phyloP scores from a whole-genome alignment of 2,797 vertebrate genomes.

The Loriculus beryllinus region DNA sequence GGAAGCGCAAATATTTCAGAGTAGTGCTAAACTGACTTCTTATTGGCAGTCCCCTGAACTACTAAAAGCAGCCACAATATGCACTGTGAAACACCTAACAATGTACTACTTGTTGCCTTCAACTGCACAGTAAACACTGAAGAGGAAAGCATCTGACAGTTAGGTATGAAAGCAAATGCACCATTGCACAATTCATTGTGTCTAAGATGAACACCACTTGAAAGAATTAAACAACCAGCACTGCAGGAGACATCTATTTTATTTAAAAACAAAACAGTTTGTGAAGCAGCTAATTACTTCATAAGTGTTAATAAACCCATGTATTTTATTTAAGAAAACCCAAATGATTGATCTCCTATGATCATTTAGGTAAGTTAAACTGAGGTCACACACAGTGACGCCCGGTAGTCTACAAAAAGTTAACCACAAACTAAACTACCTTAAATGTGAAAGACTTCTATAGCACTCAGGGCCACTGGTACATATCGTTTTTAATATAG shows the following conservation, averaged over 20 bases:
- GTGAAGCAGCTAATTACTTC: neutral
- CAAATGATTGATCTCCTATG: neutral
- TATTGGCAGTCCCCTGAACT: neutral
- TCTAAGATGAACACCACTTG: neutral
- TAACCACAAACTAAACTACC: neutral
- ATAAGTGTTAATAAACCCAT: neutral
- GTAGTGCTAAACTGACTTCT: neutral
- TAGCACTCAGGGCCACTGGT: neutral
- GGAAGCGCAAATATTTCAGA: neutral
- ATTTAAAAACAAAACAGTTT: neutral
- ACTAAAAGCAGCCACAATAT: neutral
- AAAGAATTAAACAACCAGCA: neutral
- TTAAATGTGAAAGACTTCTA: neutral
- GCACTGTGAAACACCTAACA: neutral
- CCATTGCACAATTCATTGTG: neutral
- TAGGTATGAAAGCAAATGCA: neutral
- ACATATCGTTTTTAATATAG: neutral
- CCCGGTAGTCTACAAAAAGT: neutral
- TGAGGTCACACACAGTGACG: neutral
- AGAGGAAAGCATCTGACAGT: neutral
- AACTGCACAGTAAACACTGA: neutral
- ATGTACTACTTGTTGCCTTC: neutral
- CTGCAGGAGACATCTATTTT: neutral
- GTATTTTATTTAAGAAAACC: neutral
- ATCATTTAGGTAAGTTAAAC: neutral